Evolutionary conservation across 2,888 invertebrate genomes (phyloP).

Genomic region (Nomada fucata): DNA sequence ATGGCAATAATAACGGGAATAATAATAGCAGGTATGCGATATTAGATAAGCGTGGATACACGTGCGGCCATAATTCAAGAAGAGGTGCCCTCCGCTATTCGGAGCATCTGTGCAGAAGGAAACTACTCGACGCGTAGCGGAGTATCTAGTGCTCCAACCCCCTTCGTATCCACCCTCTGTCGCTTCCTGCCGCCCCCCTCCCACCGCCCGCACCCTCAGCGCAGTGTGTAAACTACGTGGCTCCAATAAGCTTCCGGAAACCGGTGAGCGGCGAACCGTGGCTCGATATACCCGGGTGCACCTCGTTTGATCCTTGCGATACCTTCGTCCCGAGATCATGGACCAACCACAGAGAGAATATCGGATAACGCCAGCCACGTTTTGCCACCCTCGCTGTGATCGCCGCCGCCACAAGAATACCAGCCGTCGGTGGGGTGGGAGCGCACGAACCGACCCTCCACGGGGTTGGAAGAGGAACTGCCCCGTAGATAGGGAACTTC

Average conservation of each 20-base stretch:
- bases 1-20: constrained; percentile 1
- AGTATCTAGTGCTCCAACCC: constrained; percentile 10
- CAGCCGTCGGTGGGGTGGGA: constrained; percentile 18
- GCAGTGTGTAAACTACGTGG: constrained; percentile 65
- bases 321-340: constrained; percentile 67
- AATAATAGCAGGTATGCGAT: constrained; percentile 4
- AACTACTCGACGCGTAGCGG: constrained; percentile 31
- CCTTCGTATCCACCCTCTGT: constrained; percentile 40
- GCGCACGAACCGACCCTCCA: constrained; percentile 6
- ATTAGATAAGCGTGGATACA: constrained; percentile 24
- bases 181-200: constrained; percentile 29
- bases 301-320: constrained; percentile 71
- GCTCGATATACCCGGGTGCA: constrained; percentile 55
- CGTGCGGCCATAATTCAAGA: constrained; percentile 48
- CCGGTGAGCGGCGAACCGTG: constrained; percentile 60
- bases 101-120: constrained; percentile 49
- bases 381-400: constrained; percentile 58
- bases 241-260: constrained; percentile 71
- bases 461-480: background rate
- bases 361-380: constrained; percentile 69
- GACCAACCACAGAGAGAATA: constrained; percentile 71
- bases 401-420: constrained; percentile 48
- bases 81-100: constrained; percentile 31
- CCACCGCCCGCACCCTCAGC: background rate
- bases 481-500: constrained; percentile 22